phyloP scores from a whole-genome alignment of 2,888 invertebrate species.

The Drosophila trichaetosa region DNA sequence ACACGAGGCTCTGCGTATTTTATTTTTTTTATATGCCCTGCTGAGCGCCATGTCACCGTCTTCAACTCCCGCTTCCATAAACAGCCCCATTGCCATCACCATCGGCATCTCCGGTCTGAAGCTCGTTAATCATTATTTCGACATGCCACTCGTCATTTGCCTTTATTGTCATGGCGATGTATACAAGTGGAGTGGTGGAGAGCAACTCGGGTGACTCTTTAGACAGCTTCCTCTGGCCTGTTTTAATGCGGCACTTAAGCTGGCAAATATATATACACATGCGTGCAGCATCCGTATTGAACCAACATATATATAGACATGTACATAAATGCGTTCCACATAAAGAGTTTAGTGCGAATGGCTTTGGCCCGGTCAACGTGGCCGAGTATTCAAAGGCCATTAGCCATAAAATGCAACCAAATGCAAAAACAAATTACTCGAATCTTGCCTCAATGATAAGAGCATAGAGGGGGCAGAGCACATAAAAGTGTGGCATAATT shows the following conservation, averaged over 20 bases:
- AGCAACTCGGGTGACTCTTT: constrained; percentile 12
- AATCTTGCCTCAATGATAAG: constrained; percentile 14
- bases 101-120: constrained; percentile 36
- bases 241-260: constrained; percentile 79
- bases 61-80: constrained; percentile 7
- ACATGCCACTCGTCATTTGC: constrained; percentile 80
- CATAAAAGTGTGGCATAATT: constrained; percentile 64
- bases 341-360: constrained; percentile 21
- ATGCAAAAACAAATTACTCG: constrained; percentile 71
- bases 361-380: constrained; percentile 36
- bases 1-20: constrained; percentile 32
- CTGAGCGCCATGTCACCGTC: constrained; percentile 52
- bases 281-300: constrained; percentile 17
- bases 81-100: constrained; percentile 29
- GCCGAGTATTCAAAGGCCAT: constrained; percentile 72
- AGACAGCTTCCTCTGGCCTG: constrained; percentile 46
- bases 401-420: constrained; percentile 78
- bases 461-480: constrained; percentile 1
- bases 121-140: constrained; percentile 81
- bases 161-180: constrained; percentile 80
- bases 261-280: constrained; percentile 53
- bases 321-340: neutral
- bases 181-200: constrained; percentile 28
- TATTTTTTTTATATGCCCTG: constrained; percentile 49
- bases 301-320: neutral